Evolutionary conservation across 2,888 invertebrate genomes (phyloP), one percentile per base, ranked within the genome.

Genomic region (Nineta flava): DNA sequence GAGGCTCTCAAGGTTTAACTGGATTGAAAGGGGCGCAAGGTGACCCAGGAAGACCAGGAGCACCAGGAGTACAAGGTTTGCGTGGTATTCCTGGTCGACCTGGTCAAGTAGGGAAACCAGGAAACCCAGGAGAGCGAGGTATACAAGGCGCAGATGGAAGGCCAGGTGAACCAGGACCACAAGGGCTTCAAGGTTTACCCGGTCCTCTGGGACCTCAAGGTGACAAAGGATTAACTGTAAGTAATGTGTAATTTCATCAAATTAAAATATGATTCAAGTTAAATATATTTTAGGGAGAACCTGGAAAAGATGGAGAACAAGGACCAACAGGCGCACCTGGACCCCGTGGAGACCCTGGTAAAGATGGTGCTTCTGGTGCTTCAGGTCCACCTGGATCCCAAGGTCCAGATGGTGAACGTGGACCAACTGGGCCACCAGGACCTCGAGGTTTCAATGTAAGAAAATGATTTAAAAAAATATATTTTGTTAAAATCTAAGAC

Each of bases 61-160:
- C 71, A 13, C 67, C 73, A 43, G 80, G 81, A 31, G 54, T 66
- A 15, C 69, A 77, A 68, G 81, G 79, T 16, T 59, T 74, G 16
- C 64, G 79, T 56, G 82, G 82, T 21, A 63, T 73, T 34, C 70
- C 74, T 15, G 88, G 88, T 31, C 72, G 83, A 53, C 73, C 81
- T 12, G 88, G 87, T 19, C 67, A 78, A 6, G 66, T 77, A 9
- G 86, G 86, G 0, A 82, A 82, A 65, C 65, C 76, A 9, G 85
- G 85, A 4, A 74, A 75, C 49, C 72, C 78, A 42, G 85, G 85
- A 19, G 83, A 84, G 60, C 71, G 83, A 53, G 85, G 85, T 43
- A 70, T 81, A 58, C 78, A 82, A 44, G 91, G 91, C 9, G 83
- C 85, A 50, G 90, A 91, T 66, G 91, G 91, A 6, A 83, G 84